These are phyloP conservation scores for Myotis daubentonii DNA, from an alignment of 2,797 vertebrate species.

Conservation along the genomic window DNA sequence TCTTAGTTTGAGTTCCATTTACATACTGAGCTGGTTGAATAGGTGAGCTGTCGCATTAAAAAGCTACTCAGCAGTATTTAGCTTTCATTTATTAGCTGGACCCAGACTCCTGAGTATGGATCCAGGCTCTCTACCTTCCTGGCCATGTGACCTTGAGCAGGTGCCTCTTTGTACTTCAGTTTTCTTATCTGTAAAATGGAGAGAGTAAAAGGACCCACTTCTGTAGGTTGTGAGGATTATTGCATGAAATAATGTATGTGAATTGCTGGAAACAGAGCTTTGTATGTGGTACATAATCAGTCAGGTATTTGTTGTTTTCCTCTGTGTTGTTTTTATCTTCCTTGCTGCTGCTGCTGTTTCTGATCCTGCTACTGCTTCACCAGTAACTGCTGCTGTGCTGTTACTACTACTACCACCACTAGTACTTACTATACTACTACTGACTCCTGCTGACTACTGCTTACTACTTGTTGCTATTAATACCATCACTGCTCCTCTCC, in stretches of 20 bases:
- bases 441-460: background rate
- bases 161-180: background rate
- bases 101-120: background rate
- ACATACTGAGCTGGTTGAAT: background rate
- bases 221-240: background rate
- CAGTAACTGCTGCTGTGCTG: background rate
- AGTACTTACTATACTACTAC: background rate
- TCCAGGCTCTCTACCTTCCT: background rate
- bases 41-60: background rate
- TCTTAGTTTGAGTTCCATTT: background rate
- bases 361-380: background rate
- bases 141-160: background rate
- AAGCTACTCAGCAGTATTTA: background rate
- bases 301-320: background rate
- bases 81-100: background rate
- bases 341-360: background rate
- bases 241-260: background rate
- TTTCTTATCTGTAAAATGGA: background rate
- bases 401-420: background rate
- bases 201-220: background rate
- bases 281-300: background rate
- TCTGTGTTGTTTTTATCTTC: background rate
- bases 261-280: background rate
- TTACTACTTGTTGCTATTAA: background rate
- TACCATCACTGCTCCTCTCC: background rate